Conservation (phyloP, 2,797 vertebrate genomes). For the Micrastur ruficollis region DNA sequence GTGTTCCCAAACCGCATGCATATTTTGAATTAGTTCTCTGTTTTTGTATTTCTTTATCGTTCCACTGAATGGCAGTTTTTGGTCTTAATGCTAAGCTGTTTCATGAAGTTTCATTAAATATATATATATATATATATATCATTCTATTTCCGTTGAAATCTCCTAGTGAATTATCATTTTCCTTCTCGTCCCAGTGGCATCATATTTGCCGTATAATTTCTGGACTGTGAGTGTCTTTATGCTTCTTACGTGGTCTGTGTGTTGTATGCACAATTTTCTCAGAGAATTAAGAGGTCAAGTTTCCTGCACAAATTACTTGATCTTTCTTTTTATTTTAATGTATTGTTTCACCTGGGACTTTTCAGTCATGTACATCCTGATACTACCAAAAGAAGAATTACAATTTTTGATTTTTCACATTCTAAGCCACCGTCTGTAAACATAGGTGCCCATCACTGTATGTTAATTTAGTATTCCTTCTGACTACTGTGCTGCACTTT, state of each 20-base stretch:
- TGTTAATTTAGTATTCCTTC: neutral
- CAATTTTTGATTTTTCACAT: neutral
- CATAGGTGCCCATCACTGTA: neutral
- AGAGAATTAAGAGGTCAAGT: neutral
- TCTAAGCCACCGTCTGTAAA: neutral
- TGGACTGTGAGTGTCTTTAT: neutral
- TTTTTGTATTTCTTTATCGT: slow-evolving; percentile 28
- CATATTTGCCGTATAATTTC: neutral
- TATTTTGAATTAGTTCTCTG: slow-evolving; percentile 39
- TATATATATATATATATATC: too few relatives aligned
- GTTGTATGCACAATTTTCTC: neutral
- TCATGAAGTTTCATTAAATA: slow-evolving; percentile 31
- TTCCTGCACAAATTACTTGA: neutral
- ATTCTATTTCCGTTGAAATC: slow-evolving; percentile 40
- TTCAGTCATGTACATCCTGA: neutral
- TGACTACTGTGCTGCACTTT: neutral
- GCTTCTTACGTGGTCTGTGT: neutral
- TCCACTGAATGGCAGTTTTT: slow-evolving; percentile 45
- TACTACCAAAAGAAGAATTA: neutral
- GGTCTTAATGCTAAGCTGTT: slow-evolving; percentile 32
- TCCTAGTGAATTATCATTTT: neutral
- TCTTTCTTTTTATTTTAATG: neutral
- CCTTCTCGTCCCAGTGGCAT: neutral
- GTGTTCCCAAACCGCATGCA: slow-evolving; percentile 9
- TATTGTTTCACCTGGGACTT: neutral